Evolutionary conservation across 2,113 vertebrate species (phyloP).

Genomic region (Anolis carolinensis): DNA sequence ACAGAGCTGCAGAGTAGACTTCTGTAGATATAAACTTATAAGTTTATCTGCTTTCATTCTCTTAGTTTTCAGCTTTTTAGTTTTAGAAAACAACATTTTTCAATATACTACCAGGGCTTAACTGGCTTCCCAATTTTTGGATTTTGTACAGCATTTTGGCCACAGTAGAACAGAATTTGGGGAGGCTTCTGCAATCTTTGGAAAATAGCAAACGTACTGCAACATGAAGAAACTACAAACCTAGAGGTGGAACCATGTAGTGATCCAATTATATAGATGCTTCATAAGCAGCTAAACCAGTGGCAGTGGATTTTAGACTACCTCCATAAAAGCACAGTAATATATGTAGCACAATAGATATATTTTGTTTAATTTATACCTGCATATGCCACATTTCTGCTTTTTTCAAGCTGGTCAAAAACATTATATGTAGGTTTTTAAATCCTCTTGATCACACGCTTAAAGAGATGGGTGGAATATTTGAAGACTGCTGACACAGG

Average conservation of each 20-base stretch:
- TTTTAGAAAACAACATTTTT: neutral
- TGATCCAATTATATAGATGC: neutral
- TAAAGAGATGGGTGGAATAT: conserved; percentile 21
- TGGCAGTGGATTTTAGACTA: neutral
- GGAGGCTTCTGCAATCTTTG: neutral
- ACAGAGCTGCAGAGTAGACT: neutral
- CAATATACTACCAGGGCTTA: neutral
- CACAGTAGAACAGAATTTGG: neutral
- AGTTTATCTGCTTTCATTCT: neutral
- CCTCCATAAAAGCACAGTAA: neutral
- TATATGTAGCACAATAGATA: neutral
- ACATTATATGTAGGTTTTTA: neutral
- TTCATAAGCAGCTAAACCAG: neutral
- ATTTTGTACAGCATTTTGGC: neutral
- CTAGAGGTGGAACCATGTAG: neutral
- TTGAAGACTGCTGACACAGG: conserved; percentile 41
- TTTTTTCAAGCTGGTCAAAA: conserved; percentile 23
- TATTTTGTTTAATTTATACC: neutral
- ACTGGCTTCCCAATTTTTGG: neutral
- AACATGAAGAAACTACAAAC: neutral
- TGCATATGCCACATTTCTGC: neutral
- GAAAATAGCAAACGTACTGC: neutral
- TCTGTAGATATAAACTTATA: neutral
- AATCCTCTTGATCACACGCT: conserved; percentile 20
- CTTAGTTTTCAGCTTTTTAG: neutral